These are phyloP conservation scores for Muntiacus reevesi DNA, from an alignment of 2,113 vertebrate species.

Conservation along the genomic window DNA sequence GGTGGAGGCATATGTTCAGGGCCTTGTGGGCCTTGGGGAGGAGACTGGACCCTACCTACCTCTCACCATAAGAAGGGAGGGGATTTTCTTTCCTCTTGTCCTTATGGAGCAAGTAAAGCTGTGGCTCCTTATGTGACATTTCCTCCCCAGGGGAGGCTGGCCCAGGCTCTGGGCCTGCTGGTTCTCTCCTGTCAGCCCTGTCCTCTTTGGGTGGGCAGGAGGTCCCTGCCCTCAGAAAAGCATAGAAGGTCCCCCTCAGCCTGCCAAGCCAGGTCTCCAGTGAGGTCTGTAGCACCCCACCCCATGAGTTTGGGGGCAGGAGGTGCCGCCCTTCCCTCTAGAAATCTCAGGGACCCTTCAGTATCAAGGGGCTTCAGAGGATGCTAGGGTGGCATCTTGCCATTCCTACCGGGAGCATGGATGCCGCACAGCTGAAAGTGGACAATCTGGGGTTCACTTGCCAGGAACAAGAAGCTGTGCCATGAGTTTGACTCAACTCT, in stretches of 20 bases:
- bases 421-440: not conserved
- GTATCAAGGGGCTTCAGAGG: not conserved
- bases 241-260: not conserved
- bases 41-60: not conserved
- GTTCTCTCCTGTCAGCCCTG: not conserved
- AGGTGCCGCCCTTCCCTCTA: not conserved
- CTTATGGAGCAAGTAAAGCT: not conserved
- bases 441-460: not conserved
- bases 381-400: not conserved
- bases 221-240: not conserved
- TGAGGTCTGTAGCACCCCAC: accelerated
- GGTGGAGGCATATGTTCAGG: accelerated
- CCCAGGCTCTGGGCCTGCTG: not conserved
- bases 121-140: not conserved
- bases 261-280: not conserved
- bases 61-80: not conserved
- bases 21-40: too few species aligned
- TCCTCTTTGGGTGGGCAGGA: not conserved
- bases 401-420: not conserved
- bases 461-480: accelerated
- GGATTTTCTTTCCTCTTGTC: not conserved
- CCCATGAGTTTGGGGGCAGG: not conserved
- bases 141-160: not conserved
- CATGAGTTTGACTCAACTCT: not conserved
- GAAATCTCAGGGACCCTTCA: not conserved